Evolutionary conservation across 2,888 invertebrate genomes (phyloP), one percentile per base, ranked within the genome.

Genomic region (Doris montereyensis): DNA sequence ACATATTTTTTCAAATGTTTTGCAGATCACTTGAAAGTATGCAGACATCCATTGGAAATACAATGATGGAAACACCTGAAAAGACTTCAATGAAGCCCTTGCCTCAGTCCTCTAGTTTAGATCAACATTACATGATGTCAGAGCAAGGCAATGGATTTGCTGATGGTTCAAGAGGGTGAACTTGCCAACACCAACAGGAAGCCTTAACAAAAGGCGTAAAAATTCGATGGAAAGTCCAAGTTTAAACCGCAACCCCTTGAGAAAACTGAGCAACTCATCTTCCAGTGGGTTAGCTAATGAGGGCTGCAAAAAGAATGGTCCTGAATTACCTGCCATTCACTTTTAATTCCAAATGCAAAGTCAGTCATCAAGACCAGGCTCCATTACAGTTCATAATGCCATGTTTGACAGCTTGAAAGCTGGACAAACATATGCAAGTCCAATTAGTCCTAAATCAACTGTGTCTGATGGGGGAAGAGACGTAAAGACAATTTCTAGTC

Each of bases 321-420:
- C 91, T 0, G 91, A 91, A 80, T 85, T 91, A 0, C 91, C 91
- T 2, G 85, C 89, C 13, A 86, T 90, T 1, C 91, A 91, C 80
- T 91, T 88, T 79, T n/a, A n/a, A n/a, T n/a, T n/a, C n/a, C n/a
- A n/a, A 82, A 86, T 88, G 81, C 72, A 72, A 34, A 68, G 70
- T 35, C 8, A 34, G 26, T 1, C 3, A 17, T 13, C 32, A 10
- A 62, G 80, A 17, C 73, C 79, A 52, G 70, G 35, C 21, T 78
- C 72, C 34, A 76, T 80, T 30, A 73, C 76, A 2, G 82, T 88
- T 17, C 88, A 89, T 74, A 88, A 88, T 81, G 83, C 86, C 5
- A 81, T 89, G 70, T 89, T 89, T 84, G 88, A 89, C 79, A 85
- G 85, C 76, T 79, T 89, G 21, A 88, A 88, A 81, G 80, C 57